Evolutionary conservation across 2,113 vertebrate species (phyloP).

Genomic region (Entelurus aequoreus): DNA sequence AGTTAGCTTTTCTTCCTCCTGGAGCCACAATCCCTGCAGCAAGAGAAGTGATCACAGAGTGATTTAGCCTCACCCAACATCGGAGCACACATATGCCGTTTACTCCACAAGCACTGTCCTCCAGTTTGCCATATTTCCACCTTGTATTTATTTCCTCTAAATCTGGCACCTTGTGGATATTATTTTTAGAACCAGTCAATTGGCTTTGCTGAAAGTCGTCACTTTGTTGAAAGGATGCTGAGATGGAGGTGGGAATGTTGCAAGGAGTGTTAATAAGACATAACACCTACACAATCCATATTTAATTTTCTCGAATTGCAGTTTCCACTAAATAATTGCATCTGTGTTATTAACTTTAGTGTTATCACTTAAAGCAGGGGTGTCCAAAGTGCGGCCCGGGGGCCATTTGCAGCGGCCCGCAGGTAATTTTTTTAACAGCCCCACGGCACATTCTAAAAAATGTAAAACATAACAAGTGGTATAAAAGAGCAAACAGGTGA

Average conservation of each 20-base stretch:
- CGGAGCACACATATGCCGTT: slow-evolving; percentile 27
- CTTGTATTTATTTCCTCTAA: slow-evolving; percentile 20
- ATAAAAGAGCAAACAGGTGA: too few relatives aligned
- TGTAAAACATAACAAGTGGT: too few relatives aligned
- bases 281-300: slow-evolving; percentile 10
- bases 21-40: slow-evolving; percentile 87
- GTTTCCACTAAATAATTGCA: not conserved
- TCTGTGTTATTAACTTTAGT: slow-evolving; percentile 13
- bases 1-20: slow-evolving; percentile 93
- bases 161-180: slow-evolving; percentile 2
- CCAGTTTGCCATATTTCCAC: slow-evolving; percentile 37
- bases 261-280: slow-evolving; percentile 25
- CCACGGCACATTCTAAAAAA: too few relatives aligned
- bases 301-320: slow-evolving; percentile 7
- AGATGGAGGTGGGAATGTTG: slow-evolving; percentile 6
- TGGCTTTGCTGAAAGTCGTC: slow-evolving; percentile 15
- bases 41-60: slow-evolving; percentile 85
- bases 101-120: slow-evolving; percentile 17
- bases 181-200: slow-evolving; percentile 6
- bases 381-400: too few relatives aligned
- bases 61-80: slow-evolving; percentile 69
- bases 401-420: too few relatives aligned
- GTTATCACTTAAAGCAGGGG: slow-evolving; percentile 18
- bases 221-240: not conserved
- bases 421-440: too few relatives aligned